These are phyloP conservation scores for Corvus hawaiiensis DNA, from an alignment of 2,113 vertebrate species.

Conservation along the genomic window DNA sequence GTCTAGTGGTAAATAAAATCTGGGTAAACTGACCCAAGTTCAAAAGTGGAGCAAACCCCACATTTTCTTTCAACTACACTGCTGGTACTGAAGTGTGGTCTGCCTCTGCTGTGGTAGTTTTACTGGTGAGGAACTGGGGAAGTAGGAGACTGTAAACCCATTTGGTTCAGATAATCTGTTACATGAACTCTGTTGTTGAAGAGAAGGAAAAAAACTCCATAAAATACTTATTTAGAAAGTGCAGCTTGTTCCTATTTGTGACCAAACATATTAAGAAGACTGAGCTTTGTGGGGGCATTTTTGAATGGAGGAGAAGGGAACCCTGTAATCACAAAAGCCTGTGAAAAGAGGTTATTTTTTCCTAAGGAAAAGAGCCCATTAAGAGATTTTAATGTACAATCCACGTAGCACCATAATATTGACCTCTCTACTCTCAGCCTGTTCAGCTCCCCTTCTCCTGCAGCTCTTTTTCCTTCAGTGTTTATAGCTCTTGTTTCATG, in stretches of 20 bases:
- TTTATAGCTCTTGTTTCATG: neutral
- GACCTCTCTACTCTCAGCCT: neutral
- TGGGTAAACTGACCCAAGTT: neutral
- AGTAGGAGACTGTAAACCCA: neutral
- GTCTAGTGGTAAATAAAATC: neutral
- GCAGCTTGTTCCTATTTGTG: conserved; percentile 59
- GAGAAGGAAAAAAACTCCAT: neutral
- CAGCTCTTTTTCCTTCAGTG: neutral
- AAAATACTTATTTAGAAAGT: conserved; percentile 51
- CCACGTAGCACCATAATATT: neutral
- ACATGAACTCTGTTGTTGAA: neutral
- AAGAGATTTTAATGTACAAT: neutral
- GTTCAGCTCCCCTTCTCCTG: neutral
- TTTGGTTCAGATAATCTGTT: conserved; percentile 32
- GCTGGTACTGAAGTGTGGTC: neutral
- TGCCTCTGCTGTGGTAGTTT: neutral
- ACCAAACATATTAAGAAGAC: conserved; percentile 20
- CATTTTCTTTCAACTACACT: neutral
- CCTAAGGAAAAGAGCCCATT: neutral
- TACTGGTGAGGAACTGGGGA: neutral
- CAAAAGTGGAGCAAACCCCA: neutral
- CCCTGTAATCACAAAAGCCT: neutral
- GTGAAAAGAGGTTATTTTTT: conserved; percentile 10
- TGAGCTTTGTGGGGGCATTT: conserved; percentile 23
- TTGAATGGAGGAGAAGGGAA: neutral